Base-by-base conservation (phyloP, 2,113 vertebrate species). In the Mirounga angustirostris region DNA sequence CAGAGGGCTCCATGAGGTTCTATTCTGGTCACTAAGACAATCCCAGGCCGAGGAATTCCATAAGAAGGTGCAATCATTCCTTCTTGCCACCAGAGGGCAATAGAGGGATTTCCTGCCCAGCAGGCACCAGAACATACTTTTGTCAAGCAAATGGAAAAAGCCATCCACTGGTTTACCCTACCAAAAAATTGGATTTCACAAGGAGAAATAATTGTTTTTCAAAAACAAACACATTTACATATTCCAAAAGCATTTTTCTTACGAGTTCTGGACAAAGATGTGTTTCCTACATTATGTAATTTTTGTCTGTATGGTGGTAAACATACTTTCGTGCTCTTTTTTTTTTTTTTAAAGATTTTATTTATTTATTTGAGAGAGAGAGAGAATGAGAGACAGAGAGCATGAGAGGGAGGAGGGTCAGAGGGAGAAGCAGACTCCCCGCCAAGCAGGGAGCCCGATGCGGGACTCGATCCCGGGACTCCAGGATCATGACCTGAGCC, bases 61-160 rank as follows among this genome's bases (percentile, higher is more conserved):
- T 0, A n/a, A 59, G 54, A 74, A 92, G 52, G 54, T 36, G 76
- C 9, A 5, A 74, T 93, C 22, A 26, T 52, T 33, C 16, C 46
- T 76, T 96, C 15, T 30, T 0, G 26, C 90, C 93, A 84, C 96
- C 87, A 98, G 97, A 95, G 95, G 95, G 96, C 79, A 36, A 2
- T 30, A 13, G 43, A 95, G 61, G 88, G 88, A 58, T 22, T 78
- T 50, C 36, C 50, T 40, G 3, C 28, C 22, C 28, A 11, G 50
- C 1, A 4, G 21, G 58, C 50, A 30, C 80, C 58, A 4, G 59
- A 21, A n/a, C 46, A 2, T 0, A n/a, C 9, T 11, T 88, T 46
- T 15, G 65, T 46, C 65, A 46, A 94, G 40, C 40, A 0, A n/a
- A 30, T 33, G 43, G 24, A 85, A 50, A 58, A 79, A 22, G 50